Base-by-base conservation (phyloP, 2,888 invertebrate species). In the Leptinotarsa tumamoca region DNA sequence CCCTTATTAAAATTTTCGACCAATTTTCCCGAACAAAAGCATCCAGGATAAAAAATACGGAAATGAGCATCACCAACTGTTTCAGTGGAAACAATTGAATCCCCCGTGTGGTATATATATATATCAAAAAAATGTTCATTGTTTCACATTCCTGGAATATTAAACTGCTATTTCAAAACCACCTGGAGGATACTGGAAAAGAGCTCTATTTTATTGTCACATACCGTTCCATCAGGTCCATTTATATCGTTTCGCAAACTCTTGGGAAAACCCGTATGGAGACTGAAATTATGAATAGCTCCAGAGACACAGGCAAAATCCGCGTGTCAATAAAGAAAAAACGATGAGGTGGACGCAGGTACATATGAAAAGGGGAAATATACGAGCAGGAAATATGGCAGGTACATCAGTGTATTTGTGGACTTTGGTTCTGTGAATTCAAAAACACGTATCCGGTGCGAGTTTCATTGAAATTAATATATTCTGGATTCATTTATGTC, bases 241-340 rank as follows among this genome's bases (percentile, higher is more conserved):
- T 69, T 27, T 54, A 43, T 18, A 69, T 69, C 54, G 69, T 69
- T 69, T 69, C 54, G 56, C 56, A 56, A 17, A 27, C 69, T 69
- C 69, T n/a, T 14, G 69, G 69, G 69, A 69, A 58, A n/a, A 18
- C 18, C 13, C 69, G 49, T 69, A 69, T 51, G 17, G 18, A 10
- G 52, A 10, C 23, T 27, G 43, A 43, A 56, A 69, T 69, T 69
- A 56, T 69, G 15, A n/a, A 56, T 56, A 1, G 56, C n/a, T 56
- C n/a, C 33, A 56, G 54, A 56, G 56, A 68, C 52, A n/a, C n/a
- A 69, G 56, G 33, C 4, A 17, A 54, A 21, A 69, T 69, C 7
- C 21, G 54, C 15, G 33, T 1, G 13, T 58, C 21, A 18, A 52
- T 51, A 17, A 15, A 67, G 27, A 23, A 68, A 43, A 69, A 69